A percentile compares a stretch with the other conserved stretches of the same genome.
Evolutionary conservation across 2,113 vertebrate genomes (phyloP).

Genomic region (Melanerpes formicivorus): DNA sequence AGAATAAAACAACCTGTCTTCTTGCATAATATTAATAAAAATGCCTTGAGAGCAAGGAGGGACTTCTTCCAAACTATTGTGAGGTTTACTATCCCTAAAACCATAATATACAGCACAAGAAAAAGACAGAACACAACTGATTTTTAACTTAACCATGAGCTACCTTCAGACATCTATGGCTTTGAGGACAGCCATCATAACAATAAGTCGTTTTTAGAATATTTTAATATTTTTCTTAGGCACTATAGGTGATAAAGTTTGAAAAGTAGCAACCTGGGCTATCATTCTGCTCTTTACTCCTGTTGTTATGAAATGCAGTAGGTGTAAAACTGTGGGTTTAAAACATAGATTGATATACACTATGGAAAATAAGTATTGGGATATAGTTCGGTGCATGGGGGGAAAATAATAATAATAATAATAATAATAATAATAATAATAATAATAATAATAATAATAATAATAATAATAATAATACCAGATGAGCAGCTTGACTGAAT

Average conservation of each 20-base stretch:
- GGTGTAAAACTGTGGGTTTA: background rate
- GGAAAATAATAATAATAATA: no score
- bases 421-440: no score
- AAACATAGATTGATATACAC: background rate
- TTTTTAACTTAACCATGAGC: background rate
- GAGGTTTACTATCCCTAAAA: background rate
- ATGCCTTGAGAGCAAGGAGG: background rate
- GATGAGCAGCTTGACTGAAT: background rate
- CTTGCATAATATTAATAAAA: background rate
- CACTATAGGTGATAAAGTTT: background rate
- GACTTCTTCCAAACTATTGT: background rate
- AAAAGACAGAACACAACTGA: background rate
- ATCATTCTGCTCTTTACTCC: background rate
- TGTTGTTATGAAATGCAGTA: background rate
- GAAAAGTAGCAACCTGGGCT: background rate
- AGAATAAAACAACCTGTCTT: background rate
- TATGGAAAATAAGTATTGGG: background rate
- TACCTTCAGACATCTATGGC: background rate
- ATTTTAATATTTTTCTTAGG: background rate
- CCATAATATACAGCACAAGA: background rate
- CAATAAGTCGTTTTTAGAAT: background rate
- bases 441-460: no score
- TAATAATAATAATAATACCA: no score
- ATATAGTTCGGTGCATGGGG: background rate
- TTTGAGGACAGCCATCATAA: background rate